phyloP scores from a whole-genome alignment of 2,888 invertebrate species.

The Sesamia inferens region DNA sequence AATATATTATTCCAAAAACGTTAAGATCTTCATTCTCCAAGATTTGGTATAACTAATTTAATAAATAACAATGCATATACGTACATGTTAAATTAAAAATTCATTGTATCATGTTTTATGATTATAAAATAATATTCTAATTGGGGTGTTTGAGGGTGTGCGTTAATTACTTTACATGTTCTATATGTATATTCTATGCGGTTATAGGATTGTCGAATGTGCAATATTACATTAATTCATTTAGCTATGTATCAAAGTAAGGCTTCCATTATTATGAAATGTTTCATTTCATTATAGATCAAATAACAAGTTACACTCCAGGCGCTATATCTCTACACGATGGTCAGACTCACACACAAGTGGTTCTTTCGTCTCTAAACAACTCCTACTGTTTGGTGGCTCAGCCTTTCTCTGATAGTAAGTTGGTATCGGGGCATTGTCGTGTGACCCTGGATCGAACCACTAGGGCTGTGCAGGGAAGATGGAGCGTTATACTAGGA shows the following conservation, averaged over 20 bases:
- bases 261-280: background rate
- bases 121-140: no score
- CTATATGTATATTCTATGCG: no score
- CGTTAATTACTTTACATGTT: no score
- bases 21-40: no score
- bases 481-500: constrained; percentile 84
- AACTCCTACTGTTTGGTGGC: constrained; percentile 82
- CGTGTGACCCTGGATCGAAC: constrained; percentile 78
- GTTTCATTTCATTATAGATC: constrained; percentile 41
- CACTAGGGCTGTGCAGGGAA: constrained; percentile 84
- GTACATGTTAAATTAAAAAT: no score
- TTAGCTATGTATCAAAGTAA: background rate
- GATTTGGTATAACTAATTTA: no score
- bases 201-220: no score
- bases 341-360: constrained; percentile 69
- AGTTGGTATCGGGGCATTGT: constrained; percentile 83
- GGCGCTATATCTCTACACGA: constrained; percentile 76
- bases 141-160: no score
- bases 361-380: constrained; percentile 74
- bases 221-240: background rate
- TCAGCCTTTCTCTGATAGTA: constrained; percentile 82
- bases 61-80: no score
- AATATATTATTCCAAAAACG: no score
- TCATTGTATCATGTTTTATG: no score
- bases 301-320: constrained; percentile 66